phyloP scores from a whole-genome alignment of 2,888 invertebrate species.

The Nomada ferruginata region DNA sequence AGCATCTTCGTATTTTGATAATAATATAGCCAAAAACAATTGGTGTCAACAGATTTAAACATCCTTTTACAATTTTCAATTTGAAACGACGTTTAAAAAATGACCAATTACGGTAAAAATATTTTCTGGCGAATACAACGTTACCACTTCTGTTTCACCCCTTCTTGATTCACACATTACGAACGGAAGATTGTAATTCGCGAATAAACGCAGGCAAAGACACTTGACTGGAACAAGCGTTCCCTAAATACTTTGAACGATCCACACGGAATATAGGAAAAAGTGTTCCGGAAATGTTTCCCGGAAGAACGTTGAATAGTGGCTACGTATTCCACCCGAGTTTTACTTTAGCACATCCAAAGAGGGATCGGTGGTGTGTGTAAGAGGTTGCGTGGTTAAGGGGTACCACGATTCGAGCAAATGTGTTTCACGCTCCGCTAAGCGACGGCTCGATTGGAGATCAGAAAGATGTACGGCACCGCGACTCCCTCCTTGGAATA shows the following conservation, averaged over 20 bases:
- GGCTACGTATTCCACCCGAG: slow-evolving; percentile 49
- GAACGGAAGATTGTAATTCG: background rate
- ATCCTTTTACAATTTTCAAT: too few species aligned
- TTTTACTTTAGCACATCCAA: slow-evolving; percentile 59
- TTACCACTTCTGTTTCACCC: background rate
- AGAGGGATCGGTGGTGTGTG: slow-evolving; percentile 64
- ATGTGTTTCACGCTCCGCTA: slow-evolving; percentile 83
- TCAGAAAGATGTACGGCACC: slow-evolving; percentile 79
- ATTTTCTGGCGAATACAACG: background rate
- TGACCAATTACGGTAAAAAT: background rate
- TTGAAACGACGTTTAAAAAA: background rate
- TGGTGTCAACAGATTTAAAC: too few species aligned
- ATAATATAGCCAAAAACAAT: too few species aligned
- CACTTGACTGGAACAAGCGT: background rate
- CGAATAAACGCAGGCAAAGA: background rate
- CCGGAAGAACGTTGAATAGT: slow-evolving; percentile 38
- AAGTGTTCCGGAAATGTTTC: slow-evolving; percentile 48
- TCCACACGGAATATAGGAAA: slow-evolving; percentile 34
- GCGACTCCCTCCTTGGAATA: slow-evolving; percentile 67
- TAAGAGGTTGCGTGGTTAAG: slow-evolving; percentile 75
- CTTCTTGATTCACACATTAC: too few species aligned
- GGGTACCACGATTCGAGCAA: slow-evolving; percentile 78
- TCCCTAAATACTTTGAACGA: slow-evolving; percentile 25
- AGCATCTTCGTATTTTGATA: too few species aligned
- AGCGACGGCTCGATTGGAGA: slow-evolving; percentile 83